Conservation (phyloP, 2,797 vertebrate species). For the Gadopsis marmoratus region DNA sequence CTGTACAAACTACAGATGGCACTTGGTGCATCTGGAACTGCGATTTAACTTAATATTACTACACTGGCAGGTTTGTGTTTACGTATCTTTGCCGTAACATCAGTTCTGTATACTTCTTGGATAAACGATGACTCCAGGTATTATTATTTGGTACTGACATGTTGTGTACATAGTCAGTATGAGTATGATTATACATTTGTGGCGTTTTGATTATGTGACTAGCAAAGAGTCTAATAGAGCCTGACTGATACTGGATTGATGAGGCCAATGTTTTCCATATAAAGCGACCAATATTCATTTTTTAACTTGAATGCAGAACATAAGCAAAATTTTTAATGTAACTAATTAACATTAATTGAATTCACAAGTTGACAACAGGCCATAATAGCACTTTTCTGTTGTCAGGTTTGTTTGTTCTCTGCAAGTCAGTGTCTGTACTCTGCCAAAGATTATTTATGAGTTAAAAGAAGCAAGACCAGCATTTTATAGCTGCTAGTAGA, state of each 20-base stretch:
- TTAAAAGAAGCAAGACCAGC: no score
- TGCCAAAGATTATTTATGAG: no score
- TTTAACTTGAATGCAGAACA: not conserved
- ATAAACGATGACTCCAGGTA: constrained; percentile 24
- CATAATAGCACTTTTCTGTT: no score
- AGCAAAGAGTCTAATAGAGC: constrained; percentile 9
- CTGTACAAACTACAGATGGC: constrained; percentile 44
- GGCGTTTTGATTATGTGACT: constrained; percentile 30
- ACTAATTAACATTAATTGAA: no score
- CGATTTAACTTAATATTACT: constrained; percentile 45
- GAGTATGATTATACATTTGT: constrained; percentile 29
- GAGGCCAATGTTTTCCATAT: not conserved
- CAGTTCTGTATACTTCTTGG: constrained; percentile 30
- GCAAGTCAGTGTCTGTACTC: no score
- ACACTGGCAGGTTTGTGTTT: constrained; percentile 46
- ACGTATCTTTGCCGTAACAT: constrained; percentile 29
- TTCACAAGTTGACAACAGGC: no score
- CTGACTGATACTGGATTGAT: not conserved
- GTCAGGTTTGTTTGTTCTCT: no score
- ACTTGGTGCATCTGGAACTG: constrained; percentile 25
- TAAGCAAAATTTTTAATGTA: no score
- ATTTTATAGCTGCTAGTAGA: no score
- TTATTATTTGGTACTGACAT: constrained; percentile 38
- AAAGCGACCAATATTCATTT: not conserved
- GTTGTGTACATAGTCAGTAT: constrained; percentile 31